Base-by-base conservation (phyloP, 2,797 vertebrate species). In the Otolemur crassicaudatus region DNA sequence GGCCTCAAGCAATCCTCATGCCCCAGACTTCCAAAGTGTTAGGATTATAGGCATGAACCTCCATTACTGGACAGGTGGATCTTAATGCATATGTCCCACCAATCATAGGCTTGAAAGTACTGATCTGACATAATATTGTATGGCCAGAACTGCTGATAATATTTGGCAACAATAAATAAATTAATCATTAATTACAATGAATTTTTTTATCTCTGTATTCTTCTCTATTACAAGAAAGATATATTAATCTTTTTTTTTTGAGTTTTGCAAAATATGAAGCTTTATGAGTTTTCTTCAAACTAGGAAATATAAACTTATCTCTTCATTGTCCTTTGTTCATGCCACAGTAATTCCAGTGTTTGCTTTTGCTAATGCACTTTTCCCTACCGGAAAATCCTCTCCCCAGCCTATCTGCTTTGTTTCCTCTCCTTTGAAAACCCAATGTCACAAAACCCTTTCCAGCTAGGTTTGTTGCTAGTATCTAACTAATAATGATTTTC, bases 401-500 rank as follows among this genome's bases (percentile, higher is more conserved):
- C 19, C 29, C 73, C 27, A 86, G 20, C 13, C 72, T 81, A 7
- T 73, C 60, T 82, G 56, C 20, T 12, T 60, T 27, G 14, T 86
- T 86, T 63, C 20, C 13, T 53, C 27, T 69, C 73, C 25, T 92
- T 91, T 72, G 80, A 92, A 96, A 91, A 27, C 29, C 60, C 53
- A 88, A 10, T 90, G 93, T 89, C 60, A 67, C 5, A 9, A 87
- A 92, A 25, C 6, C 49, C 67, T 94, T 83, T 95, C 60, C 40
- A 46, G 63, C 23, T 31, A 88, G 11, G 25, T 56, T 92, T 81
- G 34, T 63, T 77, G 60, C 13, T 87, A 82, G 31, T 53, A 95
- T 89, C 65, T 89, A 87, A 75, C 46, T 60, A 96, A 79, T 53
- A 97, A 72, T 70, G 75, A 94, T 77, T 89, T 94, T 69, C 53